Evolutionary conservation across 2,888 invertebrate genomes (phyloP).

Genomic region (Troides oblongomaculatus): DNA sequence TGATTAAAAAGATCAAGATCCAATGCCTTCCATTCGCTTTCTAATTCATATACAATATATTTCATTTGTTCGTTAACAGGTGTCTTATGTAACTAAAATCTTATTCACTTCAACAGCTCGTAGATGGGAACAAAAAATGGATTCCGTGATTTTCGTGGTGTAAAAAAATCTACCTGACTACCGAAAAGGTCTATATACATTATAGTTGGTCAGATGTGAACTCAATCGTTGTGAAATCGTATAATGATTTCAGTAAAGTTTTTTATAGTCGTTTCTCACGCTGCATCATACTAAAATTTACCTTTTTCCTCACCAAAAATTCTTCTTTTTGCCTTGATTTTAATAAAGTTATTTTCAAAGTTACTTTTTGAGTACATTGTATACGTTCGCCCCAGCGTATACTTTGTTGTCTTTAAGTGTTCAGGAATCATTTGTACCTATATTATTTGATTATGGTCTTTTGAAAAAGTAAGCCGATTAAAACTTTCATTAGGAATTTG

Average conservation of each 20-base stretch:
- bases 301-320: conserved; percentile 6
- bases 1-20: conserved; percentile 24
- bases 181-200: conserved; percentile 44
- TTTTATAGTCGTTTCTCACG: conserved; percentile 61
- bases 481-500: too few species aligned
- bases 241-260: conserved; percentile 43
- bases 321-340: conserved; percentile 19
- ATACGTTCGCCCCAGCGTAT: neutral
- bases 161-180: conserved; percentile 62
- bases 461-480: too few species aligned
- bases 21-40: conserved; percentile 20
- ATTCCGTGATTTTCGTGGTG: conserved; percentile 18
- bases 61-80: conserved; percentile 25
- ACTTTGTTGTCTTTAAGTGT: neutral
- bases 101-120: conserved; percentile 8
- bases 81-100: conserved; percentile 29
- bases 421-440: neutral
- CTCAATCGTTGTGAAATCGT: conserved; percentile 51
- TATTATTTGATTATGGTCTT: too few species aligned
- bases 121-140: conserved; percentile 24
- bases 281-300: conserved; percentile 25
- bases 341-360: neutral
- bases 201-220: conserved; percentile 61
- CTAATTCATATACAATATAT: conserved; percentile 22
- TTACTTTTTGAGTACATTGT: neutral